A percentile compares a stretch with the other conserved stretches of the same genome.
phyloP scores from a whole-genome alignment of 2,888 invertebrate genomes.

The Drosophila stalkeri region DNA sequence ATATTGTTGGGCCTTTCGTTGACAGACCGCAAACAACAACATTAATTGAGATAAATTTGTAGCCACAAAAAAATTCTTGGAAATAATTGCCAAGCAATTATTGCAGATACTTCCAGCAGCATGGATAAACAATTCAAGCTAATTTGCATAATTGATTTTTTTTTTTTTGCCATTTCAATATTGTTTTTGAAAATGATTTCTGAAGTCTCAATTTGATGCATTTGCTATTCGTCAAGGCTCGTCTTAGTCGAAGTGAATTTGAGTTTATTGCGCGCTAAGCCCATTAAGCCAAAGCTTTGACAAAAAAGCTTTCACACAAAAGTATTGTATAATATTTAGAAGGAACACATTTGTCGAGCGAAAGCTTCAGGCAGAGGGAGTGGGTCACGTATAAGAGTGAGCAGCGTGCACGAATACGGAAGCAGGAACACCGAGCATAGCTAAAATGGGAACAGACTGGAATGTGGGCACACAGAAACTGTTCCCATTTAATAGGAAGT shows the following conservation, averaged over 20 bases:
- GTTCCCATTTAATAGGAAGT: not conserved
- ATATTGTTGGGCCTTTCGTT: not conserved
- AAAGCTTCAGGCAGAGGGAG: slow-evolving; percentile 31
- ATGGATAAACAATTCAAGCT: slow-evolving; percentile 3
- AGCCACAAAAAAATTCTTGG: not conserved
- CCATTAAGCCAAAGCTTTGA: slow-evolving; percentile 28
- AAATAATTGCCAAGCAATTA: slow-evolving; percentile 2
- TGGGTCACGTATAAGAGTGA: slow-evolving; percentile 39
- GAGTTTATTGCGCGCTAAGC: slow-evolving; percentile 9
- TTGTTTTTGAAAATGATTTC: slow-evolving; percentile 2
- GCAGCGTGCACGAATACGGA: not conserved
- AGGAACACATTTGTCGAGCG: slow-evolving; percentile 31
- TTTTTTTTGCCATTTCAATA: not conserved
- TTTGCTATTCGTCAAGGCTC: not conserved
- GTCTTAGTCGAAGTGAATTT: slow-evolving; percentile 9
- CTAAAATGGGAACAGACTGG: slow-evolving; percentile 47
- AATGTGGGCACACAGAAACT: not conserved
- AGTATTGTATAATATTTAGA: slow-evolving; percentile 45
- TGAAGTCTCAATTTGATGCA: not conserved
- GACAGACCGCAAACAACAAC: not conserved
- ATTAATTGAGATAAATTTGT: not conserved
- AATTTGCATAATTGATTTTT: slow-evolving; percentile 2
- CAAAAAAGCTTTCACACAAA: slow-evolving; percentile 35
- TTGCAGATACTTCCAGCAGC: not conserved
- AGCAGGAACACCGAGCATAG: not conserved